Base-by-base conservation (phyloP, 1,140 invertebrate species). In the Hyles euphorbiae region DNA sequence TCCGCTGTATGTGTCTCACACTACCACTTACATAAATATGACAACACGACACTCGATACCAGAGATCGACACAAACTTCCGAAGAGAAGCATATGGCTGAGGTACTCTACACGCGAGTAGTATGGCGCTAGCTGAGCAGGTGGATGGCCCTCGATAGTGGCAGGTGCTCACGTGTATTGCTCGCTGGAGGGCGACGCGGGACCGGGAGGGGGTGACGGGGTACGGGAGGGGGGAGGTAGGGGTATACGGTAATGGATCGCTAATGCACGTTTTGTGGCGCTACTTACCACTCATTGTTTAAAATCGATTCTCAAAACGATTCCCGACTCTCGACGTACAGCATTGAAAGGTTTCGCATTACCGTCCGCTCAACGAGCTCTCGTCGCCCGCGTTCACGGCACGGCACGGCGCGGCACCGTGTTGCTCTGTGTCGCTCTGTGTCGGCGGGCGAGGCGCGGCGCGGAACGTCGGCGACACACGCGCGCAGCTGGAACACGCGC, bases 231-330 rank as follows among this genome's bases (percentile, higher is more conserved):
- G 5, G 36, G 8, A 8, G 1, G 5, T 40, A 5, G 46, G 10
- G 10, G 6, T 6, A 47, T 10, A 45, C 7, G 7, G 46, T 11
- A n/a, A 47, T 22, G 10, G 46, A 22, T 10, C 46, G 12, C 12
- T n/a, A 47, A 47, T 47, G 46, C 12, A 47, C 46, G 46, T n/a
- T 11, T 47, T 47, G 12, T 47, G 12, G 10, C 46, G 12, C 10
- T 47, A n/a, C 10, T 47, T n/a, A 47, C 46, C 12, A 11, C 46
- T 11, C 8, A 32, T 50, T 50, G 48, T 50, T 50, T 9, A 50
- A 32, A 50, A 22, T 22, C 7, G 22, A 50, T 33, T 9, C 33
- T 50, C 32, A 32, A 5, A 50, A 22, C 48, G 5, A 32, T 50
- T 32, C 48, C 3, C 22, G 48, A 22, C 22, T 50, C 3, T 22